These are phyloP conservation scores for Aphelocoma californica DNA, from an alignment of 2,797 vertebrate genomes.

Conservation along the genomic window DNA sequence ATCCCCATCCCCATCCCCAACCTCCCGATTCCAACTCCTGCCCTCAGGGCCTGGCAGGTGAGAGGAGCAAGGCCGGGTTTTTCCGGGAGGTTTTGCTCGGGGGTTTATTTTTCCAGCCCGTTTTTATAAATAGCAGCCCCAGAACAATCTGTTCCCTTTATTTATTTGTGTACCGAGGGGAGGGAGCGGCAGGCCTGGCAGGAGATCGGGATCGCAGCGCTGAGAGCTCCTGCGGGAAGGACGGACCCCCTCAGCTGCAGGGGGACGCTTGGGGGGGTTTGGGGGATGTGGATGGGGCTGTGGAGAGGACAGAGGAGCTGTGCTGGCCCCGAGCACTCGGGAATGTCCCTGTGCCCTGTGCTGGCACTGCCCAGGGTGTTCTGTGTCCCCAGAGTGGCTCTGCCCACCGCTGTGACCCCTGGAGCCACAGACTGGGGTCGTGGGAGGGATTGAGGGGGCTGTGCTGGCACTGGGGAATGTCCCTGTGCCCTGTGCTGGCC, in stretches of 20 bases:
- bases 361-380: too few species aligned
- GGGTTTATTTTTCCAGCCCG: background rate
- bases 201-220: background rate
- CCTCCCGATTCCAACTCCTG: background rate
- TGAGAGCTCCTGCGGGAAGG: background rate
- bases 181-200: background rate
- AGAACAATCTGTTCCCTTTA: conserved; percentile 15
- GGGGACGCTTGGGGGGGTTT: fast-evolving
- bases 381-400: too few species aligned
- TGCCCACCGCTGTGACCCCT: too few species aligned
- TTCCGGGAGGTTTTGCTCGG: background rate
- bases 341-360: too few species aligned
- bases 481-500: background rate
- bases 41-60: background rate
- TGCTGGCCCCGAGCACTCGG: background rate
- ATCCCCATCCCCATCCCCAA: background rate
- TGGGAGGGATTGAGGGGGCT: too few species aligned
- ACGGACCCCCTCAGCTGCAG: background rate
- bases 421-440: too few species aligned
- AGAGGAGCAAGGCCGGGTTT: background rate
- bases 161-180: background rate
- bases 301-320: background rate
- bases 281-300: background rate
- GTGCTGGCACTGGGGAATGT: too few species aligned
- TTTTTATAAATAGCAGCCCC: background rate